Evolutionary conservation across 2,797 vertebrate genomes (phyloP), one percentile per base, ranked within the genome.

Genomic region (Lepilemur septentrionalis): DNA sequence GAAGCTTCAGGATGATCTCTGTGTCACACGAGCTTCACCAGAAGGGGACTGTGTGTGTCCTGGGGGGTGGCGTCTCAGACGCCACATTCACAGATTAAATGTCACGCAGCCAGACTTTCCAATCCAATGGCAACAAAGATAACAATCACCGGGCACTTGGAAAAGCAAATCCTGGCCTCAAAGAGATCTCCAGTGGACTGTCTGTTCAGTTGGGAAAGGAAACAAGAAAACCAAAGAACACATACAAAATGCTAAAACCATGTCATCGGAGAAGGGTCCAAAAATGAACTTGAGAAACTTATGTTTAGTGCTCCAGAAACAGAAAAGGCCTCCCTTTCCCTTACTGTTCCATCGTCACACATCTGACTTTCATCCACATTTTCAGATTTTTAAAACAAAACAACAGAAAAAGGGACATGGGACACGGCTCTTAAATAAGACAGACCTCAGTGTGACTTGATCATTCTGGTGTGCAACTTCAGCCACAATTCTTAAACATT

Each of bases 161-260:
- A 95, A 93, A 55, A 70, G 30, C 23, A 59, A 92, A 32, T 79
- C 50, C 79, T 48, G 75, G 43, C 25, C 65, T 95, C 52, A 89
- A 23, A 57, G 65, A 43, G 30, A 79, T 91, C 46, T 79, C 83
- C 18, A 67, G 46, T 15, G 20, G 25, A 85, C 18, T 57, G 18
- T 94, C 30, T 22, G 23, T 43, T 86, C 59, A 82, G 81, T 3
- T 43, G n/a, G 46, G 35, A 80, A 73, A 93, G n/a, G 84, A 88
- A 73, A 87, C 55, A 89, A 78, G 57, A 73, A 52, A 73, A 81
- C 18, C 43, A 88, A 79, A 79, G 70, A 76, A 59, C 43, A 61
- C 2, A 38, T 1, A 50, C 17, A 78, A 95, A 90, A 88, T 18
- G 20, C 15, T 81, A 69, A 50, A 88, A 81, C 20, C 1, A 76